These are phyloP conservation scores for Cygnus buccinator DNA, from an alignment of 2,113 vertebrate genomes.

Conservation along the genomic window DNA sequence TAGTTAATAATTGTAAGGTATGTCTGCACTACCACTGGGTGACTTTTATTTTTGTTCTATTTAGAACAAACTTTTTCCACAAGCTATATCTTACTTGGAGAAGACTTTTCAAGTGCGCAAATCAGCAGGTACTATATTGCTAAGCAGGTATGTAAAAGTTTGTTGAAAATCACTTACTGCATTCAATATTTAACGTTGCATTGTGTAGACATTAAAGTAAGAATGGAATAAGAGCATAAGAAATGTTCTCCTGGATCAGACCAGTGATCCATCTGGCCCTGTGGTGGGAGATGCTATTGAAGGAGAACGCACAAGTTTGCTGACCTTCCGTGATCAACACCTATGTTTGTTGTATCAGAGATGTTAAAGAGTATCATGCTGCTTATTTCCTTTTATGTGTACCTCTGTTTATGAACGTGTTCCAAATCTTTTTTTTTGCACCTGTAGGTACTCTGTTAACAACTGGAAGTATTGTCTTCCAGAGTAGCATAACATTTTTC, in stretches of 20 bases:
- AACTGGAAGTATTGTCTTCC: background rate
- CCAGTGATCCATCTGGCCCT: background rate
- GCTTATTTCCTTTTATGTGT: background rate
- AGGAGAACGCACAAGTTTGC: background rate
- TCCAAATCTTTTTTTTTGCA: background rate
- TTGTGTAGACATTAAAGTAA: background rate
- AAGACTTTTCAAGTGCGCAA: slow-evolving; percentile 89
- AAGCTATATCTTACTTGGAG: slow-evolving; percentile 93
- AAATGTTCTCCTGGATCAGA: background rate
- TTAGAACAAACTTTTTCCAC: slow-evolving; percentile 94
- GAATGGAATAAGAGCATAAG: background rate
- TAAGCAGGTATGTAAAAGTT: slow-evolving; percentile 86
- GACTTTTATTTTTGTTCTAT: background rate
- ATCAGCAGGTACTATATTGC: slow-evolving; percentile 84
- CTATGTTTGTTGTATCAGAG: background rate
- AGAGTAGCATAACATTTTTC: background rate
- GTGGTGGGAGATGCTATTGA: background rate
- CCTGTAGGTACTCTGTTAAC: background rate
- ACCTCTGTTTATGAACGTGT: background rate
- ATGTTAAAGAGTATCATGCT: background rate
- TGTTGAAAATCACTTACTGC: background rate
- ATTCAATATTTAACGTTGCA: background rate
- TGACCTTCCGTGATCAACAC: accelerated
- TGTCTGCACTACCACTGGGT: background rate
- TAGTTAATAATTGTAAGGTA: background rate